phyloP scores from a whole-genome alignment of 2,797 vertebrate genomes.

The Orientallactaga sibirica region DNA sequence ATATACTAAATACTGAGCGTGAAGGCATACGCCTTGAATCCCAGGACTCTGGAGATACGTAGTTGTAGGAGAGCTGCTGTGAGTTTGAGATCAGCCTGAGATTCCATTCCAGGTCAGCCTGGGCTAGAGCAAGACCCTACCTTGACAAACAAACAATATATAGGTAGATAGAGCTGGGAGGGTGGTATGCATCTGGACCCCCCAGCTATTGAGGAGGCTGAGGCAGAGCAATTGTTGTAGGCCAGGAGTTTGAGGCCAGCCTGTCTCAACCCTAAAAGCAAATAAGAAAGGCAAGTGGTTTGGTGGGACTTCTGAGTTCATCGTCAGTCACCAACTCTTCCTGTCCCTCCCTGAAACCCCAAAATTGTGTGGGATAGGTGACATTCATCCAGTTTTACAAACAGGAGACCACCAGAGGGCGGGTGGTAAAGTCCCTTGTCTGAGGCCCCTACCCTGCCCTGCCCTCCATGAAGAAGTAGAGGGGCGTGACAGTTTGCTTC shows the following conservation, averaged over 20 bases:
- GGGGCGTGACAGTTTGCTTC: background rate
- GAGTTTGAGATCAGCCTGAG: no score
- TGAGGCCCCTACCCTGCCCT: no score
- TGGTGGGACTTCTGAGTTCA: background rate
- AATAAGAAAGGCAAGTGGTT: background rate
- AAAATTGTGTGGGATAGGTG: background rate
- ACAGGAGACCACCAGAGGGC: background rate
- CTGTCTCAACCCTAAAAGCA: background rate
- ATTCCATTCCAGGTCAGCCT: no score
- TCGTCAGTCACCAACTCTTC: background rate
- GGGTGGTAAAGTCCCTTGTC: background rate
- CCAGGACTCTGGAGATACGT: no score
- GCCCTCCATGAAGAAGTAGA: background rate
- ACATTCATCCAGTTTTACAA: conserved; percentile 18
- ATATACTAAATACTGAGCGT: no score
- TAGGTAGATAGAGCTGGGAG: background rate
- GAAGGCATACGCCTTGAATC: no score
- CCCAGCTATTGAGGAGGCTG: background rate
- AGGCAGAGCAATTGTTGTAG: background rate
- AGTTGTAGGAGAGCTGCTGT: no score
- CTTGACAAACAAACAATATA: no score
- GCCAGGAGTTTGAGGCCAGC: background rate
- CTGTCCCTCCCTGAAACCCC: background rate
- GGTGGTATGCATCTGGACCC: background rate
- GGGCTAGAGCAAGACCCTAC: no score